A percentile compares a stretch with the other conserved stretches of the same genome.
Evolutionary conservation across 2,797 vertebrate species (phyloP).

Genomic region (Coregonus suidteri): DNA sequence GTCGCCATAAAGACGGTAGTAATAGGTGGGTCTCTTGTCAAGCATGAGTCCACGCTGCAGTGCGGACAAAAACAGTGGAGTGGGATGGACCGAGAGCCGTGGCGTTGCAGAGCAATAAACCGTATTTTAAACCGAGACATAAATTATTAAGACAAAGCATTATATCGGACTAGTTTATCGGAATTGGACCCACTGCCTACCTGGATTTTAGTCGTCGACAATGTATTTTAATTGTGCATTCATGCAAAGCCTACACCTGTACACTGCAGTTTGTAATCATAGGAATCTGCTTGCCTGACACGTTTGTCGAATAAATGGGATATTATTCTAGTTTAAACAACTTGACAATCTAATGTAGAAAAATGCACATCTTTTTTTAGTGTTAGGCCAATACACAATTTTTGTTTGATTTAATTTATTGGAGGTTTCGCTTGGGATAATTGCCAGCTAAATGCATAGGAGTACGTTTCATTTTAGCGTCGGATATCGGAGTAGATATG

Average conservation of each 20-base stretch:
- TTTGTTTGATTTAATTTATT: neutral
- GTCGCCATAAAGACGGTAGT: conserved; percentile 24
- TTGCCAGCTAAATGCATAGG: neutral
- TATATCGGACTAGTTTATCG: neutral
- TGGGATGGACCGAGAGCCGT: conserved; percentile 38
- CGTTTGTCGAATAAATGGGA: too few relatives aligned
- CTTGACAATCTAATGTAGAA: too few relatives aligned
- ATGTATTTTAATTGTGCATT: neutral
- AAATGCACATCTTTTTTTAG: too few relatives aligned
- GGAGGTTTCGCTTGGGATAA: neutral
- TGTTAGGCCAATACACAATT: too few relatives aligned
- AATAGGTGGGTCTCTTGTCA: conserved; percentile 29
- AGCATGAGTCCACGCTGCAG: conserved; percentile 67
- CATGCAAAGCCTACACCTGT: neutral
- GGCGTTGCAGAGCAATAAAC: neutral
- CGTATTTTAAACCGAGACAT: neutral
- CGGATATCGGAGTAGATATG: neutral
- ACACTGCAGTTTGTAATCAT: neutral
- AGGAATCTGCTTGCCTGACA: neutral
- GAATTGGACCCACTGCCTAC: neutral
- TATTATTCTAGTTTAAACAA: too few relatives aligned
- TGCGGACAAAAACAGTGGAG: conserved; percentile 76
- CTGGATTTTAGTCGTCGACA: neutral
- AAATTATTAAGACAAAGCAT: neutral
- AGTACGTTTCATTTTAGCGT: neutral